Evolutionary conservation across 2,888 invertebrate species (phyloP).

Genomic region (Malthinus seriepunctatus): DNA sequence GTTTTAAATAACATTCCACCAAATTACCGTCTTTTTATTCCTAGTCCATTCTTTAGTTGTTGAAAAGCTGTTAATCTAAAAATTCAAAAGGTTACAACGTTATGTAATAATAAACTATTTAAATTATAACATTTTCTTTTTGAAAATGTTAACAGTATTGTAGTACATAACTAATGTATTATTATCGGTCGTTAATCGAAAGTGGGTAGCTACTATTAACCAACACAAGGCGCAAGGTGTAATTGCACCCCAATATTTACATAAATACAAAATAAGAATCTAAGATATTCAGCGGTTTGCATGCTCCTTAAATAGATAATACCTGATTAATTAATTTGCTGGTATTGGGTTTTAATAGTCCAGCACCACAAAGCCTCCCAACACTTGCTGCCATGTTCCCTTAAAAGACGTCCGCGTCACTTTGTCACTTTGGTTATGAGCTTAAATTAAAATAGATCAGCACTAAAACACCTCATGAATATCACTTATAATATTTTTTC

Average conservation of each 20-base stretch:
- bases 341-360: constrained; percentile 77
- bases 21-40: constrained; percentile 73
- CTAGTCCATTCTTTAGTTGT: constrained; percentile 77
- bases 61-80: constrained; percentile 77
- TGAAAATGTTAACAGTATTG: too few species aligned
- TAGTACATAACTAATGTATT: too few species aligned
- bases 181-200: too few species aligned
- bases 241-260: too few species aligned
- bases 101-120: constrained; percentile 27
- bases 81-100: constrained; percentile 23
- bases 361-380: constrained; percentile 83
- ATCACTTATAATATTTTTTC: neutral
- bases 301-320: constrained; percentile 38
- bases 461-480: neutral
- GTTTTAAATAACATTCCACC: neutral
- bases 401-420: constrained; percentile 33
- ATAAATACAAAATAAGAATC: neutral
- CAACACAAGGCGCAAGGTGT: too few species aligned
- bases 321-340: constrained; percentile 73
- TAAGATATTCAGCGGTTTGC: constrained; percentile 37
- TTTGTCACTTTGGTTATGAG: neutral
- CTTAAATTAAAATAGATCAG: neutral
- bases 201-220: too few species aligned
- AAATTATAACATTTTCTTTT: constrained; percentile 26
- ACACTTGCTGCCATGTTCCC: constrained; percentile 87